These are phyloP conservation scores for Andrena haemorrhoa DNA, from an alignment of 2,888 invertebrate genomes.

Conservation along the genomic window DNA sequence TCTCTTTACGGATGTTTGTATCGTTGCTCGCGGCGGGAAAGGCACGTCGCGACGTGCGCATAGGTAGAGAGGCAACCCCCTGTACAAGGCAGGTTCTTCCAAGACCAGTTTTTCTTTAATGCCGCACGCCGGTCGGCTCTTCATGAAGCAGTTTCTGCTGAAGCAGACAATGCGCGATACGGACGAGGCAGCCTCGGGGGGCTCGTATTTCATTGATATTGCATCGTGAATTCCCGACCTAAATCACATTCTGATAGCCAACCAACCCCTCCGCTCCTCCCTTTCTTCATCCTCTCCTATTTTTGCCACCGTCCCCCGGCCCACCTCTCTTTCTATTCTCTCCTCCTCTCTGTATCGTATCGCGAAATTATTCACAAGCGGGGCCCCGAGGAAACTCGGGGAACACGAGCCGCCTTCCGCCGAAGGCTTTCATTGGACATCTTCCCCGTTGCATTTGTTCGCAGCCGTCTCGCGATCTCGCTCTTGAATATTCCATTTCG, in stretches of 20 bases:
- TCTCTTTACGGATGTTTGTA: constrained; percentile 59
- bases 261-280: constrained; percentile 37
- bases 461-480: constrained; percentile 24
- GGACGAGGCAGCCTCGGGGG: constrained; percentile 58
- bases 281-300: constrained; percentile 28
- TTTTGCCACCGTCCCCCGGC: constrained; percentile 19
- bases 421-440: constrained; percentile 43
- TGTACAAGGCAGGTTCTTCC: constrained; percentile 56
- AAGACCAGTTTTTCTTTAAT: constrained; percentile 68
- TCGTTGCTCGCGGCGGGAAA: constrained; percentile 45
- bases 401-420: constrained; percentile 41
- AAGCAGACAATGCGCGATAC: constrained; percentile 62
- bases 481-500: constrained; percentile 41
- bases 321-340: background rate
- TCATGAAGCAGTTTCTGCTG: constrained; percentile 61
- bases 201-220: constrained; percentile 69
- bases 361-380: constrained; percentile 63
- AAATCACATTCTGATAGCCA: constrained; percentile 64
- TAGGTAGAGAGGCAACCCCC: constrained; percentile 8
- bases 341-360: constrained; percentile 27
- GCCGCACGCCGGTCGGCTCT: constrained; percentile 51
- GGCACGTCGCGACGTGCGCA: constrained; percentile 22
- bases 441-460: constrained; percentile 46
- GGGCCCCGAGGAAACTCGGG: constrained; percentile 55
- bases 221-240: constrained; percentile 67